Conservation (phyloP, 2,797 vertebrate species). For the Poliocrania exsul region DNA sequence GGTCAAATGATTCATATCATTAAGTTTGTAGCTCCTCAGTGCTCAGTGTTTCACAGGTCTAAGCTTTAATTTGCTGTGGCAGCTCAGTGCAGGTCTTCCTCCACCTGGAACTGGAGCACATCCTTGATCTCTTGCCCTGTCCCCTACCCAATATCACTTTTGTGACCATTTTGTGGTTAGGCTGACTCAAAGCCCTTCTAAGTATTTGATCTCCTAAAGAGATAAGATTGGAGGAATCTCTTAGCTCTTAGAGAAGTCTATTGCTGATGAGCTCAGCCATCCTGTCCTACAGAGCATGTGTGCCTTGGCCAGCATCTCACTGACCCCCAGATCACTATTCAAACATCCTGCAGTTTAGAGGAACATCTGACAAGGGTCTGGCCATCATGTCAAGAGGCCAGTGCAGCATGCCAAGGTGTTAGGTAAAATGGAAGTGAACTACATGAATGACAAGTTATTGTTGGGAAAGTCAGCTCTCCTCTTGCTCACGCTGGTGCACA, state of each 20-base stretch:
- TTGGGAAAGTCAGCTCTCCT: background rate
- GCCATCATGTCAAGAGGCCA: background rate
- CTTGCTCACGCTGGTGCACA: background rate
- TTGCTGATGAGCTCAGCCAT: background rate
- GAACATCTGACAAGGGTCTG: background rate
- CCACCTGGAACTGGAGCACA: background rate
- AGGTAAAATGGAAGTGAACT: background rate
- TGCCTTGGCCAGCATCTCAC: background rate
- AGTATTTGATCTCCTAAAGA: background rate
- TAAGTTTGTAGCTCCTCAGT: background rate
- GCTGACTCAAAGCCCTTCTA: background rate
- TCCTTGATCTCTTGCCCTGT: background rate
- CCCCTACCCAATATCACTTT: background rate
- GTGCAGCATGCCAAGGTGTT: background rate
- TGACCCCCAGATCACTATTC: background rate
- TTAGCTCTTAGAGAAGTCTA: background rate
- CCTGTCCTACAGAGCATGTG: accelerated
- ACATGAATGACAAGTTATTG: background rate
- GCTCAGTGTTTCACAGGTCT: background rate
- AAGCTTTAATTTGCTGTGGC: background rate
- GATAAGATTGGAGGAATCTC: background rate
- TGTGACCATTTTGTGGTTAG: background rate
- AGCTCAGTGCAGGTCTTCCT: background rate
- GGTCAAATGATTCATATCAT: background rate
- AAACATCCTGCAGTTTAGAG: background rate